Evolutionary conservation across 2,797 vertebrate species (phyloP).

Genomic region (Peromyscus aztecus): DNA sequence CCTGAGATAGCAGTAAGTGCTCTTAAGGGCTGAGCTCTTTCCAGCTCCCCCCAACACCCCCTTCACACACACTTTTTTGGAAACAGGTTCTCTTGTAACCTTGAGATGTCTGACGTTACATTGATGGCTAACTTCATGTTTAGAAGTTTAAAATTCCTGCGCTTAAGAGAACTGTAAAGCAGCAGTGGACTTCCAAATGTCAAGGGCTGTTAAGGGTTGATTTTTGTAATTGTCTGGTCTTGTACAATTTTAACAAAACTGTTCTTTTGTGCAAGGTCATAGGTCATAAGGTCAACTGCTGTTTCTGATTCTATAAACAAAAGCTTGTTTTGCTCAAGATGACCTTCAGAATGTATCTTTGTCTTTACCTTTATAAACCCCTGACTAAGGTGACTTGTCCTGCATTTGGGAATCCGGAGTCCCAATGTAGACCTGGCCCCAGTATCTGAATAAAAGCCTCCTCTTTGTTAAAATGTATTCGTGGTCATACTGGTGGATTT

Average conservation of each 20-base stretch:
- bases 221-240: background rate
- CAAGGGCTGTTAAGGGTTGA: background rate
- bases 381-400: background rate
- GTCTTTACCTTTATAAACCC: background rate
- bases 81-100: background rate
- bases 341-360: background rate
- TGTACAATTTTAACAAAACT: background rate
- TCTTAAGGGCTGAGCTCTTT: background rate
- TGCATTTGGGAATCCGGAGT: background rate
- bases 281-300: background rate
- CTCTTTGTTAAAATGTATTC: background rate
- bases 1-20: too few species aligned
- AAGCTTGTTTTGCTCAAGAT: background rate
- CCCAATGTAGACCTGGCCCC: background rate
- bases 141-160: too few species aligned
- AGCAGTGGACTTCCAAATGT: too few species aligned
- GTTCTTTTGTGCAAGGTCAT: background rate
- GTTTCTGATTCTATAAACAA: background rate
- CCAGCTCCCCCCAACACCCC: background rate
- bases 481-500: background rate
- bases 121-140: too few species aligned
- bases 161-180: too few species aligned
- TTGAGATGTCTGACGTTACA: background rate
- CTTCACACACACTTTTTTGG: background rate
- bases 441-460: background rate